Percentiles rank a stretch among this genome's conserved stretches.
Conservation (phyloP, 2,888 invertebrate genomes). For the Ectemnius continuus region DNA sequence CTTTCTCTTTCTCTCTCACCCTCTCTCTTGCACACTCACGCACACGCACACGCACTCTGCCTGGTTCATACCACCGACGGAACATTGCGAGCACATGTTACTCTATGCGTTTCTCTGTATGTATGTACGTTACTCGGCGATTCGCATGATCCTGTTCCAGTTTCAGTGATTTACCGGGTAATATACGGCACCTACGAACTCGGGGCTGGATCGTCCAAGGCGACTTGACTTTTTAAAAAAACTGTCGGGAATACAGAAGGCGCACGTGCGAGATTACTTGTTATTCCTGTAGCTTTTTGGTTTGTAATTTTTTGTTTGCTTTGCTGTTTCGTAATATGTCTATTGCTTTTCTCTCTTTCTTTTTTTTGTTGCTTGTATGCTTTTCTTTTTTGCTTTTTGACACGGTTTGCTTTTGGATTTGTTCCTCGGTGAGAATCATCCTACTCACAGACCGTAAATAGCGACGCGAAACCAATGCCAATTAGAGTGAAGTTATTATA, state of each 20-base stretch:
- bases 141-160: constrained; percentile 67
- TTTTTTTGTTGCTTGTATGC: too few species aligned
- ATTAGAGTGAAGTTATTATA: constrained; percentile 30
- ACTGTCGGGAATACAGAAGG: constrained; percentile 76
- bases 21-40: constrained; percentile 32
- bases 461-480: constrained; percentile 40
- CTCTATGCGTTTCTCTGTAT: constrained; percentile 42
- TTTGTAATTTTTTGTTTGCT: constrained; percentile 13
- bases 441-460: constrained; percentile 50
- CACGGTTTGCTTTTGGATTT: background rate
- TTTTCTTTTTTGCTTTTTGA: constrained; percentile 15
- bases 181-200: constrained; percentile 70
- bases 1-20: constrained; percentile 37
- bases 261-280: constrained; percentile 71
- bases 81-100: constrained; percentile 41
- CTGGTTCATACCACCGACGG: constrained; percentile 49
- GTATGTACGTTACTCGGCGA: constrained; percentile 56
- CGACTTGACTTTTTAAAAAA: constrained; percentile 74
- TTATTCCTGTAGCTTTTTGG: constrained; percentile 33
- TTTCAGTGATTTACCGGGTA: constrained; percentile 70
- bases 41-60: constrained; percentile 38
- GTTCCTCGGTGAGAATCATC: constrained; percentile 27
- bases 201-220: constrained; percentile 72
- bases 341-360: background rate
- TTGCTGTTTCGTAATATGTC: background rate